These are phyloP conservation scores for Oplegnathus fasciatus DNA, from an alignment of 2,113 vertebrate species.

Conservation along the genomic window DNA sequence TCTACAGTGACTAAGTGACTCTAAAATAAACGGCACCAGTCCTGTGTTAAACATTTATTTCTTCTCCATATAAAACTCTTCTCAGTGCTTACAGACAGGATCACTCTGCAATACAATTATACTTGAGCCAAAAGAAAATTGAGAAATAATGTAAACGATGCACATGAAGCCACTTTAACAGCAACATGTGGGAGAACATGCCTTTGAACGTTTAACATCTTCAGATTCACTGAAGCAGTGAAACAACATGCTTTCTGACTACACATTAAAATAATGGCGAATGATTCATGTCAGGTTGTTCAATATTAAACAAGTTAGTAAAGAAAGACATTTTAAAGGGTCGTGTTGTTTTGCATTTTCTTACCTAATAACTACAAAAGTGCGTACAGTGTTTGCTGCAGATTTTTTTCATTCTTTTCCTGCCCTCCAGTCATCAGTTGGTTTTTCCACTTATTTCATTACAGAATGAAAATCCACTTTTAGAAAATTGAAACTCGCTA, in stretches of 20 bases:
- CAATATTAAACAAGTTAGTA: not conserved
- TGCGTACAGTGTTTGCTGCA: not conserved
- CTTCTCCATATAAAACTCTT: slow-evolving; percentile 11
- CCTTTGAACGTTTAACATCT: not conserved
- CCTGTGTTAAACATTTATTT: slow-evolving; percentile 37
- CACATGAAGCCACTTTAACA: slow-evolving; percentile 10
- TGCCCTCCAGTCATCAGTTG: too few relatives aligned
- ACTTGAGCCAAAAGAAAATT: not conserved
- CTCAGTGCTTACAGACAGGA: slow-evolving; percentile 32
- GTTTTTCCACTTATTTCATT: too few relatives aligned
- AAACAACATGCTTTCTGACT: not conserved
- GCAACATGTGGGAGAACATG: not conserved
- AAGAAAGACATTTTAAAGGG: not conserved
- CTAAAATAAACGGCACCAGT: not conserved
- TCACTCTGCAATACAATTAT: not conserved
- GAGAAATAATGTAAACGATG: slow-evolving; percentile 38
- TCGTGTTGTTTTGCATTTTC: not conserved
- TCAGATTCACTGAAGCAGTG: not conserved
- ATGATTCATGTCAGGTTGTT: not conserved
- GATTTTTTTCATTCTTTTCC: not conserved
- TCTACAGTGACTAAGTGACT: not conserved
- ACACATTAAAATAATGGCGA: not conserved
- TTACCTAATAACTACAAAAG: not conserved
- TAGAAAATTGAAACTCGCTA: too few relatives aligned
- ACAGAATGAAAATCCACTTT: too few relatives aligned